A percentile compares a stretch with the other conserved stretches of the same genome.
phyloP scores from a whole-genome alignment of 2,113 vertebrate genomes.

The Ondatra zibethicus region DNA sequence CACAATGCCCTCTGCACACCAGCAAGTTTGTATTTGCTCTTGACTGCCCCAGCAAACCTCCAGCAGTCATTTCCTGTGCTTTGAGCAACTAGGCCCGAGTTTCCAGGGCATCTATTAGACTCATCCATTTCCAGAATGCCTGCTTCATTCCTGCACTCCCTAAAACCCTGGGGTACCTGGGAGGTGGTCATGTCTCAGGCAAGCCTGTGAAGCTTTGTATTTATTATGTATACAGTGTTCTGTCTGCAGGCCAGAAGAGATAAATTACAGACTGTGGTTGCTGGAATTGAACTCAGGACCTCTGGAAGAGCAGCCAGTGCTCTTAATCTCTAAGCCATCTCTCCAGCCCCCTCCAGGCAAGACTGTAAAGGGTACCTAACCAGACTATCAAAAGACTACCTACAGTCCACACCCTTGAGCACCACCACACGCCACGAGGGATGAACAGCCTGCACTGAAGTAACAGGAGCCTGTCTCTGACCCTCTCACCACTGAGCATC shows the following conservation, averaged over 20 bases:
- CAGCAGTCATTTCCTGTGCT: not conserved
- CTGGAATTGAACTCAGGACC: not conserved
- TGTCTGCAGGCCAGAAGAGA: not conserved
- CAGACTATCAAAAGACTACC: too few species aligned
- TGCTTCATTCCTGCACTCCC: not conserved
- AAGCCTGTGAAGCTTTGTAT: not conserved
- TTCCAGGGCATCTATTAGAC: too few species aligned
- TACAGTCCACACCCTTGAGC: not conserved
- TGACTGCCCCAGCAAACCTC: not conserved
- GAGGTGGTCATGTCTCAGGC: not conserved
- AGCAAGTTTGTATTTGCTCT: not conserved
- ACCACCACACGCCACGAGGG: not conserved
- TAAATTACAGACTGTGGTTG: not conserved
- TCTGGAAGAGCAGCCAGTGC: not conserved
- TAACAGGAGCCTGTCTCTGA: rapidly evolving
- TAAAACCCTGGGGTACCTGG: not conserved
- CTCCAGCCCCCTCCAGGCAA: not conserved
- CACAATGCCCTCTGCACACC: not conserved
- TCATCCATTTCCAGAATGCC: not conserved
- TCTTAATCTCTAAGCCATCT: not conserved
- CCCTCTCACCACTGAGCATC: not conserved
- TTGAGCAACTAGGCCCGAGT: too few species aligned
- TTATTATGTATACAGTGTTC: not conserved
- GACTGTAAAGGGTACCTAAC: not conserved
- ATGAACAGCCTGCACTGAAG: not conserved